Evolutionary conservation across 2,113 vertebrate species (phyloP), one percentile per base, ranked within the genome.

Genomic region (Podarcis raffonei): DNA sequence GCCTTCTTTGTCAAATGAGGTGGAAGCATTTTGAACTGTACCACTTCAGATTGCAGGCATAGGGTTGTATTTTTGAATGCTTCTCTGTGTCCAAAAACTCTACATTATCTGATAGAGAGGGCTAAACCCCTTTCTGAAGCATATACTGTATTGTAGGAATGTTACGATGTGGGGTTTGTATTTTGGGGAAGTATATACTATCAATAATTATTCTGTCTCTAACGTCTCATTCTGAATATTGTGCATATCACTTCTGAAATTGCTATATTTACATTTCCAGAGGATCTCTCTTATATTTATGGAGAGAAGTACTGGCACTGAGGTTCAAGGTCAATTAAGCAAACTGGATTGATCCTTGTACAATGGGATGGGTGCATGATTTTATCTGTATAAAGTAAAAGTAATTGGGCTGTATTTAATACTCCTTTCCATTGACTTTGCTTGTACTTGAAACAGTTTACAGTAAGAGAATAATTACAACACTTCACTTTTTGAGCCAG

Each of bases 271-370:
- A n/a, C 66, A 39, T 83, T 53, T 83, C 39, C 48, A 83, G 15
- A 83, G 27, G 66, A 81, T n/a, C 76, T 75, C 80, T 89, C 68
- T 80, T 3, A 32, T 37, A 39, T 89, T 62, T 82, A 18, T 82
- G 59, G 89, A 92, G 91, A 80, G 53, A 9, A 65, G 35, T 0
- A 69, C n/a, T 83, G 32, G 1, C 27, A 25, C 79, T 83, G 1
- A 37, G 71, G 71, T 62, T 76, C 32, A 8, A 57, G 22, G 22
- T 22, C 74, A 57, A 74, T 59, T 62, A 57, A 6, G 20, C 15
- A 57, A 23, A 75, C 32, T 75, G 18, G 23, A 71, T 23, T 69
- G 37, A 30, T 11, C 35, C 62, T 69, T 77, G 6, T 30, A 62
- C 18, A 20, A 8, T n/a, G 30, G 39, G 39, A 53, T 8, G 18